Evolutionary conservation across 2,888 invertebrate genomes (phyloP), one percentile per base, ranked within the genome.

Genomic region (Caenorhabditis doughertyi): DNA sequence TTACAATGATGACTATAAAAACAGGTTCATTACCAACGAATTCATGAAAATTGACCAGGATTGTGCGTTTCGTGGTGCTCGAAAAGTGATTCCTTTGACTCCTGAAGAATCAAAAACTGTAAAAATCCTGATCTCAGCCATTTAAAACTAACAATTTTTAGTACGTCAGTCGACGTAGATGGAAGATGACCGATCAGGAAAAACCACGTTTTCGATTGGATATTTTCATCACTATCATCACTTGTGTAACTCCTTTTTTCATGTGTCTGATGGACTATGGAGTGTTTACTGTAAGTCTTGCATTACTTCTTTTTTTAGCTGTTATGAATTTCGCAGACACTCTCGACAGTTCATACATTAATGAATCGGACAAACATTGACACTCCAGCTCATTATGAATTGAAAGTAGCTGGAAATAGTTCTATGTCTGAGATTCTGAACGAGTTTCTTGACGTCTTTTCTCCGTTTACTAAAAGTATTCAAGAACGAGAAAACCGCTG

Each of bases 21-120:
- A 90, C 51, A 58, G 47, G 27, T 88, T 83, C 47, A 51, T 90
- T 7, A 88, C 85, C 1, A 32, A 72, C 2, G 88, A 88, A 49
- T 88, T 90, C 44, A 60, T 83, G 44, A 81, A 77, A 62, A 86
- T 90, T 58, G 89, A 90, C 71, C 51, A 71, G 58, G 81, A 85
- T 51, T 85, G 88, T 55, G 84, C 84, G n/a, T 65, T 83, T 35
- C 76, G 79, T 35, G 83, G 81, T 11, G 77, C 79, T 18, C 42
- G 73, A 11, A 83, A 85, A 60, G 68, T 87, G 18, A 60, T 90
- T 62, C 90, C 90, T 7, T 53, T 90, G 64, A 84, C 81, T 8
- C 62, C 62, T 1, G 82, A 73, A 2, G 89, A 90, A 65, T 42
- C 68, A 21, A 82, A 83, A 60, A 74, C 32, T 70, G 88, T 86